phyloP scores from a whole-genome alignment of 1,140 invertebrate genomes.

The Drosophila mayri region DNA sequence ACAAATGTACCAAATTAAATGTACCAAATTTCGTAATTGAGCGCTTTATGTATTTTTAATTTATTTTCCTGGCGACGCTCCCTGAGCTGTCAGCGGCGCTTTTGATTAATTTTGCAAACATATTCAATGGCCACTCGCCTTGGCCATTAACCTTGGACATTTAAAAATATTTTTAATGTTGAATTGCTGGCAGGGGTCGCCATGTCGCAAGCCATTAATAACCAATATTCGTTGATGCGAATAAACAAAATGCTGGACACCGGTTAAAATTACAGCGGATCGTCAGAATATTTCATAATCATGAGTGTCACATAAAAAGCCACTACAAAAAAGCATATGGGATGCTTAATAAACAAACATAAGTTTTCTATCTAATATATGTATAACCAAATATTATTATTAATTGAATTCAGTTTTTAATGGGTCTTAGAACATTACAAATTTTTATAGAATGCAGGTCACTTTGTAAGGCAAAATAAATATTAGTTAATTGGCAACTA shows the following conservation, averaged over 20 bases:
- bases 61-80: slow-evolving; percentile 54
- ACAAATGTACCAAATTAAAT: slow-evolving; percentile 52
- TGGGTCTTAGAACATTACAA: too few relatives aligned
- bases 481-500: neutral
- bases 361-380: too few relatives aligned
- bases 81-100: slow-evolving; percentile 28
- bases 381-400: too few relatives aligned
- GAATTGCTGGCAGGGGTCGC: neutral
- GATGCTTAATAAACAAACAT: neutral
- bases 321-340: neutral
- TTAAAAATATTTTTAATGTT: slow-evolving; percentile 20
- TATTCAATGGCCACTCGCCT: slow-evolving; percentile 28
- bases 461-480: too few relatives aligned
- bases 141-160: slow-evolving; percentile 22
- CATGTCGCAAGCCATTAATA: slow-evolving; percentile 14
- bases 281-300: neutral
- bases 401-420: neutral
- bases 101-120: slow-evolving; percentile 57
- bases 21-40: slow-evolving; percentile 77
- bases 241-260: slow-evolving; percentile 4
- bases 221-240: slow-evolving; percentile 22
- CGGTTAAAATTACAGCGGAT: neutral
- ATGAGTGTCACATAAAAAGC: neutral
- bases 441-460: too few relatives aligned
- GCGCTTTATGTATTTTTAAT: slow-evolving; percentile 77